These are phyloP conservation scores for Numida meleagris DNA, from an alignment of 2,113 vertebrate species.

Conservation along the genomic window DNA sequence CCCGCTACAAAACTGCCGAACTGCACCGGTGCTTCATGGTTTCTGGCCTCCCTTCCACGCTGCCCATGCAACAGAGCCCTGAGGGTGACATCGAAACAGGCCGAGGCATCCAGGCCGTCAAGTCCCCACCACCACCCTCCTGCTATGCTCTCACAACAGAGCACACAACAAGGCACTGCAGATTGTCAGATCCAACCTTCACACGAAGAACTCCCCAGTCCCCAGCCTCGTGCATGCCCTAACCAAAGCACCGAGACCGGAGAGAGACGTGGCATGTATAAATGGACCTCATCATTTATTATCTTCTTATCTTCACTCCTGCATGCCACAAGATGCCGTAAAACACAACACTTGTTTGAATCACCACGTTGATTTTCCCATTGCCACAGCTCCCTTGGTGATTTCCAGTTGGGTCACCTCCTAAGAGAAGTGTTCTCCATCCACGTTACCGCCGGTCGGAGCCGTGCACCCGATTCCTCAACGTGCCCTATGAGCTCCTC, in stretches of 20 bases:
- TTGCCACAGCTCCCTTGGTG: background rate
- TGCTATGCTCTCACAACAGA: background rate
- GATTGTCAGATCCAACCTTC: background rate
- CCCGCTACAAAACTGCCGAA: background rate
- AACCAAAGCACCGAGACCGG: background rate
- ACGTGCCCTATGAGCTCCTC: accelerated
- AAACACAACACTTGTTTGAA: accelerated
- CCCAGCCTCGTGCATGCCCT: no score
- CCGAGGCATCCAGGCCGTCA: accelerated
- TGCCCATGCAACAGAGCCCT: accelerated
- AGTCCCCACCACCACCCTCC: background rate
- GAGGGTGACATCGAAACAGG: background rate
- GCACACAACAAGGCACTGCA: accelerated
- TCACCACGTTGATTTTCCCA: background rate
- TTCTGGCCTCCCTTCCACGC: background rate
- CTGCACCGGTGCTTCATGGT: background rate
- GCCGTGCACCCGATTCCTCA: background rate
- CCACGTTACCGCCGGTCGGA: accelerated
- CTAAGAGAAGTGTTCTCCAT: background rate
- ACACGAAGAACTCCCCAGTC: background rate
- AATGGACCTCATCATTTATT: accelerated
- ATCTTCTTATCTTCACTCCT: background rate
- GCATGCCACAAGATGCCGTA: background rate
- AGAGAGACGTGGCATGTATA: background rate
- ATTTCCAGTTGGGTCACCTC: background rate